Evolutionary conservation across 2,797 vertebrate genomes (phyloP).

Genomic region (Danio jaintianensis): DNA sequence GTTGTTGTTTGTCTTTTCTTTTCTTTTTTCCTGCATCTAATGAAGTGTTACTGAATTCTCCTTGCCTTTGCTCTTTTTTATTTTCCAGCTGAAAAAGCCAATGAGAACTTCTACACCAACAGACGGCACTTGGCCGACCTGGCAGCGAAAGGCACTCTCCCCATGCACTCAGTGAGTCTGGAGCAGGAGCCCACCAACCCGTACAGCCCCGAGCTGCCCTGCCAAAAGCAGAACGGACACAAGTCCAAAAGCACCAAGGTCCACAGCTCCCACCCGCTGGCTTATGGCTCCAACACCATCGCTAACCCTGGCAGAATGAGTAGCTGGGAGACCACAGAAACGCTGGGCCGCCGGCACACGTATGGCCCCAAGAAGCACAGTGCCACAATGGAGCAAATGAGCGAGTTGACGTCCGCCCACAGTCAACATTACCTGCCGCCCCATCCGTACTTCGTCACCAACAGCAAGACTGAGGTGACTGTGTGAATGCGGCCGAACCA

Average conservation of each 20-base stretch:
- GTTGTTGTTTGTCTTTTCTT: slow-evolving; percentile 2
- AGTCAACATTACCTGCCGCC: slow-evolving; percentile 87
- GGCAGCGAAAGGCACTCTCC: slow-evolving; percentile 88
- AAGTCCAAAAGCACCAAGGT: slow-evolving; percentile 83
- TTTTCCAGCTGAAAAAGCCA: slow-evolving; percentile 89
- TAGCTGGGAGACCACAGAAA: slow-evolving; percentile 88
- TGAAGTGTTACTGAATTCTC: slow-evolving; percentile 1
- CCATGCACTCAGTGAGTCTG: slow-evolving; percentile 86
- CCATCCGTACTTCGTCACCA: slow-evolving; percentile 97
- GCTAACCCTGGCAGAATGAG: slow-evolving; percentile 73
- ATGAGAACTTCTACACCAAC: slow-evolving; percentile 90
- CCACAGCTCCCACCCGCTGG: slow-evolving; percentile 83
- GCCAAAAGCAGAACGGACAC: slow-evolving; percentile 85
- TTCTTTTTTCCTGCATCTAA: slow-evolving; percentile 14
- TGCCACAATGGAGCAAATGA: slow-evolving; percentile 78
- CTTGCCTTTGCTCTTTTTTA: slow-evolving; percentile 17
- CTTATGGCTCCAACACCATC: slow-evolving; percentile 81
- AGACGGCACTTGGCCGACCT: slow-evolving; percentile 88
- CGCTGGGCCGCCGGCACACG: slow-evolving; percentile 83
- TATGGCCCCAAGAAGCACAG: slow-evolving; percentile 86
- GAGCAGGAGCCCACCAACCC: slow-evolving; percentile 86
- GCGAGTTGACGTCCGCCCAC: slow-evolving; percentile 84
- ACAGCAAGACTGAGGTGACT: slow-evolving; percentile 99
- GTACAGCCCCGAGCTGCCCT: slow-evolving; percentile 84
- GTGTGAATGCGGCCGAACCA: slow-evolving; percentile 79